Base-by-base conservation (phyloP, 92 coral and sea anemone genomes). In the Zoanthus gigantus region DNA sequence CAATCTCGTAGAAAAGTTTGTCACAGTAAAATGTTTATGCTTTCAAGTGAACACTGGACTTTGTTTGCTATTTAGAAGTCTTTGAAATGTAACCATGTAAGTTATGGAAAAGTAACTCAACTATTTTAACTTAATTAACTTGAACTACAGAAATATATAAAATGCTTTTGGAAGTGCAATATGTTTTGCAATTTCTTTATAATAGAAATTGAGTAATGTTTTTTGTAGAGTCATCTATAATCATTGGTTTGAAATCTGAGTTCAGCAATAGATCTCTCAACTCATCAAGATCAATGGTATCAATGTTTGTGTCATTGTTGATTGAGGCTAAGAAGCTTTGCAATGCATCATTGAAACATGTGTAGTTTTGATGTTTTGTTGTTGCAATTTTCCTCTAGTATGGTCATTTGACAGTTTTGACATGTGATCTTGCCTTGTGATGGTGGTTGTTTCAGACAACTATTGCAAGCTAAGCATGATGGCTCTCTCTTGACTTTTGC, bases 401-500 rank as follows among this genome's bases (percentile, higher is more conserved):
- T 9, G 2, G 66, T 9, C 66, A 58, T 58, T 15, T 11, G 11
- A 15, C 66, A 58, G 66, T 58, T 58, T 58, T 4, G 7, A 1
- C 66, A 13, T 4, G 14, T 15, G 16, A 13, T 58, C 66, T 58
- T 58, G 11, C 66, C 66, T 58, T 67, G 2, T 67, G 13, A 4
- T 67, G 72, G 9, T 67, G 9, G 7, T 67, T 29, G 0, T 18
- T 67, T 67, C 23, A 67, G 13, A 67, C 72, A 67, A 67, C 12
- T 67, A 6, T 88, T 88, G 53, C 92, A 92, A 66, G 89, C 94
- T 61, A 92, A 67, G 92, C 94, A 92, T 45, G 94, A 77, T 88
- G 65, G 72, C 66, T 88, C 88, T 85, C 78, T 92, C 74, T 88
- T 92, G 90, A 92, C 76, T 84, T 72, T 77, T 83, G 87, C 89